Conservation (phyloP, 2,113 vertebrate species). For the Phrynocephalus versicolor region DNA sequence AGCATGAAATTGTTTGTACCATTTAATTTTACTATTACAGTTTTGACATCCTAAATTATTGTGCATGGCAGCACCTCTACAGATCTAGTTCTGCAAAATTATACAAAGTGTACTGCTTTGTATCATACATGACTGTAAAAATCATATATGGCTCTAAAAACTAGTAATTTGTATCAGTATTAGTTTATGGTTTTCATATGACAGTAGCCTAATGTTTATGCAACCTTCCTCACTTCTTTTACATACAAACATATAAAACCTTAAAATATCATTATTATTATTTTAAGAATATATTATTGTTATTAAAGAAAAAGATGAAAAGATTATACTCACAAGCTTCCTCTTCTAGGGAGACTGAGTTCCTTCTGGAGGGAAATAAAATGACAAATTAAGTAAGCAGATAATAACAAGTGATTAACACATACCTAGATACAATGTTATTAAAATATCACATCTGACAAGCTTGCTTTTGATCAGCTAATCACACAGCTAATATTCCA, state of each 20-base stretch:
- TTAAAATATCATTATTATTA: neutral
- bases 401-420: neutral
- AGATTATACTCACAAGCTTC: slow-evolving; percentile 92
- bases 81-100: too few species aligned
- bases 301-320: slow-evolving; percentile 26
- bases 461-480: accelerated
- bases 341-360: slow-evolving; percentile 95
- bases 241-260: neutral
- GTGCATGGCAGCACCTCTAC: neutral
- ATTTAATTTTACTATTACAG: slow-evolving; percentile 8
- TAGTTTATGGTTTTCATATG: slow-evolving; percentile 32
- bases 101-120: too few species aligned
- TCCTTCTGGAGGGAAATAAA: slow-evolving; percentile 86
- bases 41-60: neutral
- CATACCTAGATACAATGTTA: neutral
- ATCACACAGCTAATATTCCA: neutral
- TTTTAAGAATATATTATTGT: neutral
- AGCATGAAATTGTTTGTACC: neutral
- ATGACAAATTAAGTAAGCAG: neutral
- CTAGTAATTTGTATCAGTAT: slow-evolving; percentile 8
- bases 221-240: slow-evolving; percentile 12
- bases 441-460: neutral
- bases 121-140: too few species aligned
- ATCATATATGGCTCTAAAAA: neutral
- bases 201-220: slow-evolving; percentile 27